Conservation (phyloP, 1,140 invertebrate genomes). For the Drosophila watanabei region DNA sequence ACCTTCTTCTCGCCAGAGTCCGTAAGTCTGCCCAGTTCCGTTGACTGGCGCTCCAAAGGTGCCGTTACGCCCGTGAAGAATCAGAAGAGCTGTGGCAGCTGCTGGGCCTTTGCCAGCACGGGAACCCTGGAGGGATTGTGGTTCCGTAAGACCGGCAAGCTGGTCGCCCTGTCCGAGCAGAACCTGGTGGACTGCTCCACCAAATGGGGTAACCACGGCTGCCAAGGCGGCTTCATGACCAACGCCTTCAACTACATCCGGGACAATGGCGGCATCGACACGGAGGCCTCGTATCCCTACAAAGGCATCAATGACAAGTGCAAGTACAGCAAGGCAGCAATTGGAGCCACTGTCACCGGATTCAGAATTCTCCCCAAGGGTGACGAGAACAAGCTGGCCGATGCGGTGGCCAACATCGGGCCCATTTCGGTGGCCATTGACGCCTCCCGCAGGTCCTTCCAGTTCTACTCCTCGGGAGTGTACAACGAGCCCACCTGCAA, state of each 20-base stretch:
- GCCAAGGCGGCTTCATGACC: slow-evolving; percentile 1
- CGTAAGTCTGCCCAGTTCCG: too few relatives aligned
- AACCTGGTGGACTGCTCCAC: slow-evolving; percentile 18
- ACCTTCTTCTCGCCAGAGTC: neutral
- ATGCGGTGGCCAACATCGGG: slow-evolving; percentile 7
- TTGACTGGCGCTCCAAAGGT: slow-evolving; percentile 2
- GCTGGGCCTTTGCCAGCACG: slow-evolving; percentile 16
- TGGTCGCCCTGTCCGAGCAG: slow-evolving; percentile 7
- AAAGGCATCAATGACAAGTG: neutral
- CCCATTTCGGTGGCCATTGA: slow-evolving; percentile 3
- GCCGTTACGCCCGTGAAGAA: slow-evolving; percentile 14
- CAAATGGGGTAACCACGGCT: neutral
- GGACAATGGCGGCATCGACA: slow-evolving; percentile 6
- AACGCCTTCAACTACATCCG: neutral
- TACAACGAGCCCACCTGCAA: neutral
- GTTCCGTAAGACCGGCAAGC: slow-evolving; percentile 7
- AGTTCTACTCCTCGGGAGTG: neutral
- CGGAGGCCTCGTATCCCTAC: slow-evolving; percentile 4
- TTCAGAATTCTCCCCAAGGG: neutral
- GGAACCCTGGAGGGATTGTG: slow-evolving; percentile 9
- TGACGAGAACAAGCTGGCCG: slow-evolving; percentile 12
- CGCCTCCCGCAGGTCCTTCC: neutral
- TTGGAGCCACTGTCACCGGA: neutral
- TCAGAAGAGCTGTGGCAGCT: neutral
- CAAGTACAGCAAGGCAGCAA: neutral